A percentile compares a stretch with the other conserved stretches of the same genome.
Conservation (phyloP, 2,113 vertebrate genomes). For the Otolemur garnettii region DNA sequence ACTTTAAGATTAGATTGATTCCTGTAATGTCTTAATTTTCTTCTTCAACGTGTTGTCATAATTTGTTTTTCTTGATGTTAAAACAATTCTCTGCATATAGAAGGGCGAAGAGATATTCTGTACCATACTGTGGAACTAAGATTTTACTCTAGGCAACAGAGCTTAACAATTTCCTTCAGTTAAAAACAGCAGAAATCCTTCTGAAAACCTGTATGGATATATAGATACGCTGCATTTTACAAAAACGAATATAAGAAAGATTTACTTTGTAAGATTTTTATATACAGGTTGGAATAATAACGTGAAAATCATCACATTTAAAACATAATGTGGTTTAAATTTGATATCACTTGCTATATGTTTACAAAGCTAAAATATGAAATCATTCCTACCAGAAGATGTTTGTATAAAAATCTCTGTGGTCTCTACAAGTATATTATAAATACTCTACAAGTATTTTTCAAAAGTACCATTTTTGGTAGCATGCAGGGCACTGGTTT, state of each 20-base stretch:
- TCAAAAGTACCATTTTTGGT: background rate
- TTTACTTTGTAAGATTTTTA: background rate
- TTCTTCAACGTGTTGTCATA: background rate
- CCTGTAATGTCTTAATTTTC: conserved; percentile 33
- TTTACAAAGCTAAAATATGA: background rate
- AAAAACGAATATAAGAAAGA: conserved; percentile 37
- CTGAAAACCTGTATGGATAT: background rate
- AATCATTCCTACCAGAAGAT: background rate
- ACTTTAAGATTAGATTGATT: background rate
- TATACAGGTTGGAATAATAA: background rate
- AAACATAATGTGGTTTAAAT: conserved; percentile 28
- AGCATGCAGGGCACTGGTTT: background rate
- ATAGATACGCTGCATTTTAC: background rate
- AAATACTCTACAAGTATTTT: background rate
- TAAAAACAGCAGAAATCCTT: background rate
- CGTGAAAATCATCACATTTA: conserved; percentile 17
- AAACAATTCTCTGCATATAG: conserved; percentile 7
- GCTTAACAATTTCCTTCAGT: conserved; percentile 16
- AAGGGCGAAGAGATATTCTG: background rate
- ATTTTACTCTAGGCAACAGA: background rate
- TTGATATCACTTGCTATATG: background rate
- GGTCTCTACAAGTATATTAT: background rate
- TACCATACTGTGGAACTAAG: background rate
- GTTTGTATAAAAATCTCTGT: background rate
- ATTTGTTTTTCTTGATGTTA: conserved; percentile 37